phyloP scores from a whole-genome alignment of 2,888 invertebrate genomes.

The Drosophila barbarae region DNA sequence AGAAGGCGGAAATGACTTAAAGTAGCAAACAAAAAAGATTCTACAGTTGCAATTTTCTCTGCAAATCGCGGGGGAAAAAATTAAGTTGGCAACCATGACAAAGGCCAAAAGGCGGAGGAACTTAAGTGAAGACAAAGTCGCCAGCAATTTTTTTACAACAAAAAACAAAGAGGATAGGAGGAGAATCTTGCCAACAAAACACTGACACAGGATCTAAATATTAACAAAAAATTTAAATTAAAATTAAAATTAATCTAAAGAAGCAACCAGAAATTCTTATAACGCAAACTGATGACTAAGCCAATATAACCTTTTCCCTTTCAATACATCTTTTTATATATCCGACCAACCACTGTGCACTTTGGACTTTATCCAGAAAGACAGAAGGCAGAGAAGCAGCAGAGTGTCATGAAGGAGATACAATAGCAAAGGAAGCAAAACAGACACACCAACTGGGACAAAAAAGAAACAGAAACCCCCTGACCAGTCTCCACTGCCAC shows the following conservation, averaged over 20 bases:
- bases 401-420: constrained; percentile 21
- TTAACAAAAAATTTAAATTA: neutral
- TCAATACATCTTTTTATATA: neutral
- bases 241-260: neutral
- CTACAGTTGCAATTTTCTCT: constrained; percentile 52
- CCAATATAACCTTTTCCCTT: neutral
- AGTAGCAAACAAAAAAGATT: constrained; percentile 5
- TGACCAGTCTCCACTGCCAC: constrained; percentile 16
- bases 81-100: neutral
- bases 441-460: neutral
- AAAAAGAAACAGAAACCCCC: neutral
- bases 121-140: neutral
- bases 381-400: neutral
- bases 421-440: constrained; percentile 6
- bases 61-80: constrained; percentile 8
- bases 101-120: constrained; percentile 1
- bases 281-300: neutral
- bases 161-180: neutral
- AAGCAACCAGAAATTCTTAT: neutral
- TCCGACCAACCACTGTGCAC: constrained; percentile 1
- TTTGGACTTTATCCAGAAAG: neutral
- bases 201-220: neutral
- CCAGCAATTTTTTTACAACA: neutral
- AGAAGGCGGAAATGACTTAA: neutral
- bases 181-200: neutral